phyloP scores from a whole-genome alignment of 2,888 invertebrate genomes.

The Drosophila bunnanda region DNA sequence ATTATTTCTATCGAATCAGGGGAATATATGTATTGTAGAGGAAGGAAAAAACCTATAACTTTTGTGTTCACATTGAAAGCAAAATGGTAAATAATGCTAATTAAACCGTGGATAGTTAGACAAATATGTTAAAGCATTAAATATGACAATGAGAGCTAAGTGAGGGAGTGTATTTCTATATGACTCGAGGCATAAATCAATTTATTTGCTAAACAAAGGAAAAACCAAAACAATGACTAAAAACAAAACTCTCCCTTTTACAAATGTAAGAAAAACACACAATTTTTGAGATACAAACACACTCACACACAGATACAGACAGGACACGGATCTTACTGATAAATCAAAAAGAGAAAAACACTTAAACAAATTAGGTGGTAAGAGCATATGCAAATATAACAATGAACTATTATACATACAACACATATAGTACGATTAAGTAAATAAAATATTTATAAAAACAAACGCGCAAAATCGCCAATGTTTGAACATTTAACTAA shows the following conservation, averaged over 20 bases:
- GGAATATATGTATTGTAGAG: constrained; percentile 19
- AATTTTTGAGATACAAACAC: constrained; percentile 46
- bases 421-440: constrained; percentile 65
- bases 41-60: constrained; percentile 44
- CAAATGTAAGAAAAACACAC: constrained; percentile 45
- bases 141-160: constrained; percentile 62
- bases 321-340: constrained; percentile 54
- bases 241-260: constrained; percentile 34
- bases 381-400: constrained; percentile 76
- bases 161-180: constrained; percentile 55
- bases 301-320: constrained; percentile 31
- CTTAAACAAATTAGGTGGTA: constrained; percentile 77
- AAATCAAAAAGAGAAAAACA: constrained; percentile 65
- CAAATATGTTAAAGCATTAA: constrained; percentile 77
- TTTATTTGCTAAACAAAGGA: constrained; percentile 62
- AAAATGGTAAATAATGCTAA: constrained; percentile 61
- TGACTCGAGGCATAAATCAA: constrained; percentile 73
- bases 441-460: constrained; percentile 80
- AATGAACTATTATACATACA: constrained; percentile 79
- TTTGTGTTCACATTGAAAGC: constrained; percentile 74
- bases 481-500: constrained; percentile 69
- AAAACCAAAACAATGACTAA: constrained; percentile 32
- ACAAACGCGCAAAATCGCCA: constrained; percentile 48
- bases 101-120: constrained; percentile 72
- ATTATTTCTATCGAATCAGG: constrained; percentile 40